Conservation (phyloP, 2,888 invertebrate genomes). For the Conops quadrifasciatus region DNA sequence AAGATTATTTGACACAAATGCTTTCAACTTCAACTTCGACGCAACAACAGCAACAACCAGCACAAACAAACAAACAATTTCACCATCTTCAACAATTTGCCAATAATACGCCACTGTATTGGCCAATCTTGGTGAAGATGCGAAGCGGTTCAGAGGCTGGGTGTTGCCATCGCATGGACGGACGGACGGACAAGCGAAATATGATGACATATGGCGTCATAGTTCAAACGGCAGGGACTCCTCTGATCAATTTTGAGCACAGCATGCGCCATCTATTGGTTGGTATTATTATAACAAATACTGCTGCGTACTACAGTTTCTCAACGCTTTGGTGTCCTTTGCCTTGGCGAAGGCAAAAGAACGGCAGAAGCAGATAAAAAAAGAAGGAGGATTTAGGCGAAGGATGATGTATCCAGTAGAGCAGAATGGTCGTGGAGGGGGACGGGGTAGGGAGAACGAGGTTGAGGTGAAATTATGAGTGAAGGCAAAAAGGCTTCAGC, state of each 20-base stretch:
- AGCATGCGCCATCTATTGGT: constrained; percentile 63
- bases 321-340: not conserved
- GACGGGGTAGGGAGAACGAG: not conserved
- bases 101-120: constrained; percentile 25
- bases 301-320: not conserved
- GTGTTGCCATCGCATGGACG: not conserved
- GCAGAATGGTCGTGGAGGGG: not conserved
- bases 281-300: constrained; percentile 29
- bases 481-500: too few relatives aligned
- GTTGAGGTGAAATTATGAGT: not conserved
- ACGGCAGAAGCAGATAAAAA: not conserved
- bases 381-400: too few relatives aligned
- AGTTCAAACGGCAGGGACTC: constrained; percentile 66
- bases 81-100: constrained; percentile 19
- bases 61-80: not conserved
- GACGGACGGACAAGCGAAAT: constrained; percentile 52
- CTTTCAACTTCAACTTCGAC: not conserved
- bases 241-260: constrained; percentile 66
- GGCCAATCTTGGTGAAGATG: not conserved
- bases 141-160: not conserved
- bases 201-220: constrained; percentile 67
- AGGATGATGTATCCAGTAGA: too few relatives aligned
- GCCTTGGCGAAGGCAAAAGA: not conserved
- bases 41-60: not conserved
- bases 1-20: constrained; percentile 24